Percentiles rank a stretch among this genome's conserved stretches.
These are phyloP conservation scores for Lampropteryx suffumata DNA, from an alignment of 2,888 invertebrate species.

Conservation along the genomic window DNA sequence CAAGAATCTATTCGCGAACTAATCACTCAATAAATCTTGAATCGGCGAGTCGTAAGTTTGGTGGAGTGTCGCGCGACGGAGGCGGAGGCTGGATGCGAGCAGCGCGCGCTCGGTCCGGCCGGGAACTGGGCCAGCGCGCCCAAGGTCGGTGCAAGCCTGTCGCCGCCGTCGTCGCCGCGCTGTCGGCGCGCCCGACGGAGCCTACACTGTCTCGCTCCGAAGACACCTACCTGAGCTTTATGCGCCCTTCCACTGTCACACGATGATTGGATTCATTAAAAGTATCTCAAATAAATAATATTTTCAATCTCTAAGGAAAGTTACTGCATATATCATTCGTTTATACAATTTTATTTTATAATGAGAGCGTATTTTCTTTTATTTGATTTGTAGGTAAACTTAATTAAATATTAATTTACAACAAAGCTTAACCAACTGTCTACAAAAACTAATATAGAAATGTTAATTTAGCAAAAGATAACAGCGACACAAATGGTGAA, in stretches of 20 bases:
- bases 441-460: conserved; percentile 5
- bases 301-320: too few species aligned
- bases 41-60: conserved; percentile 31
- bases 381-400: not conserved
- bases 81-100: conserved; percentile 24
- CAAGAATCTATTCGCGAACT: conserved; percentile 32
- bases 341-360: too few species aligned
- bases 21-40: conserved; percentile 39
- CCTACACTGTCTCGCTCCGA: too few species aligned
- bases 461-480: conserved; percentile 11
- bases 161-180: conserved; percentile 14
- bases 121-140: conserved; percentile 28
- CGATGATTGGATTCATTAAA: too few species aligned
- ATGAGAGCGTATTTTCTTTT: too few species aligned
- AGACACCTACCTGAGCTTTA: conserved; percentile 2
- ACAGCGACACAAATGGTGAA: conserved; percentile 10
- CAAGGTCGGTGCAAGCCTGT: conserved; percentile 36
- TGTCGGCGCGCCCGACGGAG: conserved; percentile 1
- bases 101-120: conserved; percentile 25
- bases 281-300: too few species aligned
- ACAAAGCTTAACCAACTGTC: not conserved
- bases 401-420: not conserved
- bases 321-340: too few species aligned
- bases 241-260: too few species aligned
- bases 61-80: conserved; percentile 14